phyloP scores from a whole-genome alignment of 2,888 invertebrate genomes.

The Neocrepidodera transversa region DNA sequence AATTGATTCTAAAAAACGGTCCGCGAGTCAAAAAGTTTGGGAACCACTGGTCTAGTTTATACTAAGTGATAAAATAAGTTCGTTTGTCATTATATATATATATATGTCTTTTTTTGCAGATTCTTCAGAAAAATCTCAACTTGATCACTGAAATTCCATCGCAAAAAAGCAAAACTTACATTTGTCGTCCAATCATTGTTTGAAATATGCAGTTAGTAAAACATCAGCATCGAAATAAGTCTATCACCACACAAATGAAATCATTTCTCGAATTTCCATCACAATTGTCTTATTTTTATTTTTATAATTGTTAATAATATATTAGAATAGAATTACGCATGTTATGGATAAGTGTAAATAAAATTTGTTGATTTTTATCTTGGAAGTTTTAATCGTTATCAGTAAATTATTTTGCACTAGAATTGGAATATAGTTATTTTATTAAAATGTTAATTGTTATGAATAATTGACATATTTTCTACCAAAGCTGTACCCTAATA shows the following conservation, averaged over 20 bases:
- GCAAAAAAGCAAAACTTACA: not conserved
- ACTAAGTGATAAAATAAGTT: too few species aligned
- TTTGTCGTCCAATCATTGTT: too few species aligned
- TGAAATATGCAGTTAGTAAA: not conserved
- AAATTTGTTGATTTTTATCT: constrained; percentile 24
- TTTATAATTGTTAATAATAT: constrained; percentile 33
- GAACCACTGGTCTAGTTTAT: too few species aligned
- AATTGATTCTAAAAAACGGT: too few species aligned
- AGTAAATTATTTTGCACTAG: too few species aligned
- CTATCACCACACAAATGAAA: not conserved
- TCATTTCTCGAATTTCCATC: constrained; percentile 14
- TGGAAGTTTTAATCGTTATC: not conserved
- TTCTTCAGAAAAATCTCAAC: not conserved
- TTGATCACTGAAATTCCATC: not conserved
- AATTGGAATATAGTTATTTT: too few species aligned
- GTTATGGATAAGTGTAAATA: constrained; percentile 32
- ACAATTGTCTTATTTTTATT: constrained; percentile 27
- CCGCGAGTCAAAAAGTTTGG: too few species aligned
- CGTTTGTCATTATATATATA: too few species aligned
- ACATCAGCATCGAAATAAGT: not conserved
- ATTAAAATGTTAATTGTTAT: too few species aligned
- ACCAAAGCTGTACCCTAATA: too few species aligned
- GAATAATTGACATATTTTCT: too few species aligned
- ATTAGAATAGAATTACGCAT: constrained; percentile 18
- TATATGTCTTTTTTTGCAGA: too few species aligned